These are phyloP conservation scores for Muscina levida DNA, from an alignment of 2,888 invertebrate species.

Conservation along the genomic window DNA sequence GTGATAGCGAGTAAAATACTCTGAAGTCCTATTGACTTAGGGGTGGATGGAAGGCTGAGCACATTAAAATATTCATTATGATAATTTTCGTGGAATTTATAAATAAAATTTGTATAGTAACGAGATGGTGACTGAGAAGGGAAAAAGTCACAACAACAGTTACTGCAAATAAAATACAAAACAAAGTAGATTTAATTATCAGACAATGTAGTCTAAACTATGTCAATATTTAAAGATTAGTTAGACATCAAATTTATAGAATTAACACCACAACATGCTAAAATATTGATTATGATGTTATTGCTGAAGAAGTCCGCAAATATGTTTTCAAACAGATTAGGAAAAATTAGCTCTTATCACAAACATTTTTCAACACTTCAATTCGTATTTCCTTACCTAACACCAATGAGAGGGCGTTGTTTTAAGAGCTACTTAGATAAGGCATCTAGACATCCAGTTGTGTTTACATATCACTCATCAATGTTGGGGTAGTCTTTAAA, in stretches of 20 bases:
- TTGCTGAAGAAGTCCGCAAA: no score
- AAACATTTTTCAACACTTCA: no score
- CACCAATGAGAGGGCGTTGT: no score
- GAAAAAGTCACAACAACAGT: background rate
- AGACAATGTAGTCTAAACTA: slow-evolving; percentile 6
- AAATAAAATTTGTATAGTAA: slow-evolving; percentile 43
- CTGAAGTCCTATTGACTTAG: slow-evolving; percentile 8
- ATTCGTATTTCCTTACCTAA: no score
- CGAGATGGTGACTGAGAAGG: background rate
- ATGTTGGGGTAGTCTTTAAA: no score
- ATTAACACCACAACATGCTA: background rate
- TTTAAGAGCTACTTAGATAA: no score
- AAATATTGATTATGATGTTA: no score
- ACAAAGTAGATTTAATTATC: background rate
- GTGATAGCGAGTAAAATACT: slow-evolving; percentile 30
- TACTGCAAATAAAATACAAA: slow-evolving; percentile 13
- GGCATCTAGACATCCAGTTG: no score
- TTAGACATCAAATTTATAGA: background rate
- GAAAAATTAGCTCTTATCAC: no score
- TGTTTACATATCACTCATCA: no score
- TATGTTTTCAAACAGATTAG: no score
- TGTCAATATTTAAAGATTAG: slow-evolving; percentile 51
- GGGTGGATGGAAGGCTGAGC: slow-evolving; percentile 1
- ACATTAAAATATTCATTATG: slow-evolving; percentile 51
- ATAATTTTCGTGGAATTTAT: slow-evolving; percentile 41